Percentiles rank a stretch among this genome's conserved stretches.
phyloP scores from a whole-genome alignment of 2,797 vertebrate species.

The Rhinophrynus dorsalis region DNA sequence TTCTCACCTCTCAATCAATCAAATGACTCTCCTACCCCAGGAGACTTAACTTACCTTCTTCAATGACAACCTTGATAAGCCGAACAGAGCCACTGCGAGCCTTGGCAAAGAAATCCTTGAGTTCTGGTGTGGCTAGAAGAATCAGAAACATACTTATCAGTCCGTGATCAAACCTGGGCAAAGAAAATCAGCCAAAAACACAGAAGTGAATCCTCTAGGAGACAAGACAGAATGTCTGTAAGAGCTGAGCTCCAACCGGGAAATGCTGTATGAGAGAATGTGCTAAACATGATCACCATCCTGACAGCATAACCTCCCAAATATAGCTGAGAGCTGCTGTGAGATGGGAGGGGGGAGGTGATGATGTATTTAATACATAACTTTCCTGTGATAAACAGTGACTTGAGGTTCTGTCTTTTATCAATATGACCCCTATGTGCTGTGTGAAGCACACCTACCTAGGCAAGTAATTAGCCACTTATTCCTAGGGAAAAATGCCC shows the following conservation, averaged over 20 bases:
- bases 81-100: conserved; percentile 87
- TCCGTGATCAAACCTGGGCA: not conserved
- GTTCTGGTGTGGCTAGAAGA: conserved; percentile 90
- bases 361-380: conserved; percentile 53
- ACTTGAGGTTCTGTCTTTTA: not conserved
- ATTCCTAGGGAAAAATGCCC: too few relatives aligned
- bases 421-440: not conserved
- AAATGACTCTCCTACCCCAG: not conserved
- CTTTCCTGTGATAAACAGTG: not conserved
- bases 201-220: not conserved
- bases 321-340: conserved; percentile 69
- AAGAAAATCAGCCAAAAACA: not conserved
- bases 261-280: not conserved
- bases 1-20: not conserved
- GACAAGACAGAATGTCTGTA: not conserved
- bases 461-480: too few relatives aligned
- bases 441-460: too few relatives aligned
- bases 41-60: conserved; percentile 80
- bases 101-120: conserved; percentile 91
- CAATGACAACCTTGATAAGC: conserved; percentile 93
- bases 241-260: not conserved
- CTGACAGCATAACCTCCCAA: conserved; percentile 71
- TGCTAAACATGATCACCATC: conserved; percentile 40
- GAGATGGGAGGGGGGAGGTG: conserved; percentile 47
- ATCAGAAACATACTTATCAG: conserved; percentile 87